phyloP scores from a whole-genome alignment of 1,140 invertebrate species.

The Diabrotica virgifera region DNA sequence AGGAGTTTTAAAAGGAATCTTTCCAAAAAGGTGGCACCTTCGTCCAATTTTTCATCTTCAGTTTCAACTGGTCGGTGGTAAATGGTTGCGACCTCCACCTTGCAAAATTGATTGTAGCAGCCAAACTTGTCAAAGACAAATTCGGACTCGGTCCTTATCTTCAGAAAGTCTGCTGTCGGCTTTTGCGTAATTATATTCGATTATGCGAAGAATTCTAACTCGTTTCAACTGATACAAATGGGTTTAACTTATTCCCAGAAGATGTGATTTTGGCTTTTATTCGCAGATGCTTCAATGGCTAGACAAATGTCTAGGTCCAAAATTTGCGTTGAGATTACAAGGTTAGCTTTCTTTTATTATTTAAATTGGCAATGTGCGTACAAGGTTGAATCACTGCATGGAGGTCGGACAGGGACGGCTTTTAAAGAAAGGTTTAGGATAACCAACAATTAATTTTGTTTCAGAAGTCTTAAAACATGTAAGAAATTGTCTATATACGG shows the following conservation, averaged over 20 bases:
- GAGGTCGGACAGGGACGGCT: too few species aligned
- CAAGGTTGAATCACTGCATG: too few species aligned
- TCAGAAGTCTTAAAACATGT: too few species aligned
- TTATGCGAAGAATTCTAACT: background rate
- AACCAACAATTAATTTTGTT: too few species aligned
- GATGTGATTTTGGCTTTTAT: background rate
- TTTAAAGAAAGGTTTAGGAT: too few species aligned
- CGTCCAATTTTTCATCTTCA: too few species aligned
- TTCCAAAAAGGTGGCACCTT: too few species aligned
- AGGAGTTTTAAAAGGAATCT: too few species aligned
- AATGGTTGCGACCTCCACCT: background rate
- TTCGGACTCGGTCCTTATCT: background rate
- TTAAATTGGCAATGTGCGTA: slow-evolving; percentile 1
- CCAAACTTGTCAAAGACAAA: background rate
- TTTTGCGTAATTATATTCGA: background rate
- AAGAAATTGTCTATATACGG: too few species aligned
- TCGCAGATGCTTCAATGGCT: background rate
- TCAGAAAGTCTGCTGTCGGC: background rate
- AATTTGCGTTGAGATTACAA: background rate
- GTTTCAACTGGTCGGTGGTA: too few species aligned
- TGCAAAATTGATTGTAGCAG: background rate
- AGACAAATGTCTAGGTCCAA: background rate
- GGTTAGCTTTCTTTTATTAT: background rate
- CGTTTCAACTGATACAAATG: background rate
- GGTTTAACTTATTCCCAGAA: background rate